Evolutionary conservation across 2,888 invertebrate species (phyloP).

Genomic region (Steinernema hermaphroditum): DNA sequence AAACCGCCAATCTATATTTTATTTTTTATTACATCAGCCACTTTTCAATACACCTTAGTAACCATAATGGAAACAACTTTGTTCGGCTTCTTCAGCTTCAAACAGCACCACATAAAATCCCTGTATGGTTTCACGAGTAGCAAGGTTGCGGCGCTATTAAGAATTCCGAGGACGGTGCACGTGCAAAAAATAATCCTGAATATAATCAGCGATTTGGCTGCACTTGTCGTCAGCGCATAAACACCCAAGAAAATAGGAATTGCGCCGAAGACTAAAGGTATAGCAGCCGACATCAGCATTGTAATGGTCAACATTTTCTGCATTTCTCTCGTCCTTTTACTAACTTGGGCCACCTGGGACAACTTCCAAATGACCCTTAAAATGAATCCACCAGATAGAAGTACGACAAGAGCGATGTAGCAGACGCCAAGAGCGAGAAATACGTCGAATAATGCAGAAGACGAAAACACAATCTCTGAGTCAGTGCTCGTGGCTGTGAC

Average conservation of each 20-base stretch:
- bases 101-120: not conserved
- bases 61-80: too few species aligned
- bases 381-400: not conserved
- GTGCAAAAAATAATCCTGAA: not conserved
- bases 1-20: too few species aligned
- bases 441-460: not conserved
- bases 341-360: not conserved
- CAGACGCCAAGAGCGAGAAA: not conserved
- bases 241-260: not conserved
- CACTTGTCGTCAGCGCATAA: not conserved
- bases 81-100: not conserved
- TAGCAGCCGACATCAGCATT: not conserved
- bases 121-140: slow-evolving; percentile 2
- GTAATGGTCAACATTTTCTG: not conserved
- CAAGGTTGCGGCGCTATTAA: not conserved
- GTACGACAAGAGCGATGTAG: too few species aligned
- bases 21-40: too few species aligned
- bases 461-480: not conserved
- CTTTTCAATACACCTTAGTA: too few species aligned
- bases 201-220: not conserved
- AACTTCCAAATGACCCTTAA: not conserved
- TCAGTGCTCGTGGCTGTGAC: not conserved
- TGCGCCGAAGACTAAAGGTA: not conserved
- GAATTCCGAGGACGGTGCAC: not conserved
- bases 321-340: not conserved